These are phyloP conservation scores for Drosophila sturtevanti DNA, from an alignment of 1,140 invertebrate genomes.

Conservation along the genomic window DNA sequence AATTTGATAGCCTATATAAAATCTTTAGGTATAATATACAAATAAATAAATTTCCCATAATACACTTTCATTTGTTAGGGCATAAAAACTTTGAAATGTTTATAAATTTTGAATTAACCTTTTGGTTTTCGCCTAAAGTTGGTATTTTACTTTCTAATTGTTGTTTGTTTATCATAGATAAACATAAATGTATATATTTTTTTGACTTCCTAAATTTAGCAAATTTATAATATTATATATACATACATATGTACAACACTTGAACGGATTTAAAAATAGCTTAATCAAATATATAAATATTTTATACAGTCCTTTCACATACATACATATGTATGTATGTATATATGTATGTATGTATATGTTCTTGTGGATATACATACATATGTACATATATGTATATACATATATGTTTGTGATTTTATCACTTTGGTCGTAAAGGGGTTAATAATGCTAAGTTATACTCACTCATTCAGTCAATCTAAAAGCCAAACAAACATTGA, in stretches of 20 bases:
- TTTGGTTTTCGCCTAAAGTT: background rate
- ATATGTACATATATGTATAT: background rate
- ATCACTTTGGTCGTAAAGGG: background rate
- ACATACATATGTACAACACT: background rate
- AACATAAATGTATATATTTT: slow-evolving; percentile 5
- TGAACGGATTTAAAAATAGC: background rate
- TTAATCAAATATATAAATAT: background rate
- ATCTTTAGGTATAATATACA: background rate
- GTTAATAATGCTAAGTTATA: background rate
- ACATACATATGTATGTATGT: background rate
- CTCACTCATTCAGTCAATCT: background rate
- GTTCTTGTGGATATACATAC: no score
- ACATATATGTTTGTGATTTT: background rate
- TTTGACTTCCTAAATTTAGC: slow-evolving; percentile 27
- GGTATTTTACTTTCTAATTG: slow-evolving; percentile 69
- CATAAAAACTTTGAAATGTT: background rate
- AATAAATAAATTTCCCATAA: background rate
- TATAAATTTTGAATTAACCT: background rate
- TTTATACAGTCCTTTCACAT: background rate
- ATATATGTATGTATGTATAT: background rate
- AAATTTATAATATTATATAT: background rate
- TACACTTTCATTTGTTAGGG: background rate
- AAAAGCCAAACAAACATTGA: background rate
- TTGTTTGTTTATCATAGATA: slow-evolving; percentile 56
- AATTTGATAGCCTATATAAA: no score